Percentiles rank a stretch among this genome's conserved stretches.
phyloP scores from a whole-genome alignment of 2,797 vertebrate species.

The Centroberyx gerrardi region DNA sequence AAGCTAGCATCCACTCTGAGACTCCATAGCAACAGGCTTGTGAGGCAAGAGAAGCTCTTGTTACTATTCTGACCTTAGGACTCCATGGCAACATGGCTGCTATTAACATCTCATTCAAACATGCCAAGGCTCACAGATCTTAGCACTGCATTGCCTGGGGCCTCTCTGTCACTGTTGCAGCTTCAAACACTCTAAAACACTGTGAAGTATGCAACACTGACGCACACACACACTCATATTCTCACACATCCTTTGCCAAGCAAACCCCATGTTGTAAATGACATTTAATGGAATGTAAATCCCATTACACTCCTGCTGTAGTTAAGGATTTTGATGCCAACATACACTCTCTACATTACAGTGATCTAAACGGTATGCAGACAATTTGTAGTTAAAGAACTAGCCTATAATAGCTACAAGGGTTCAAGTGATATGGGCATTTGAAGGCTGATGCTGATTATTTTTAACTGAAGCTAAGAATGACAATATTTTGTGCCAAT shows the following conservation, averaged over 20 bases:
- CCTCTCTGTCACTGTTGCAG: constrained; percentile 17
- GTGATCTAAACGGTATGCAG: neutral
- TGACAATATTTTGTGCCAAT: no score
- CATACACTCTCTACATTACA: no score
- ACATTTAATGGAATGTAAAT: constrained; percentile 25
- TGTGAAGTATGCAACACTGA: constrained; percentile 18
- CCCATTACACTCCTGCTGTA: constrained; percentile 14
- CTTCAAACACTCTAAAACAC: constrained; percentile 13
- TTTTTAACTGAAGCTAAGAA: no score
- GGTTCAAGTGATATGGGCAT: no score
- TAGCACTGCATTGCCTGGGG: neutral
- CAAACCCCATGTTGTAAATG: neutral
- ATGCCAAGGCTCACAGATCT: constrained; percentile 29
- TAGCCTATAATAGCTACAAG: neutral
- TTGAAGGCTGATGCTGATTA: no score
- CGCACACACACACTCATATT: neutral
- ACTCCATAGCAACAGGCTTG: constrained; percentile 22
- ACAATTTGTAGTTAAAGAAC: neutral
- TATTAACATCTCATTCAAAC: constrained; percentile 51
- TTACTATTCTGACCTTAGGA: constrained; percentile 41
- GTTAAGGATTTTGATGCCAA: neutral
- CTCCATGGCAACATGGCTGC: constrained; percentile 32
- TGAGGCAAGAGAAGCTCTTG: constrained; percentile 18
- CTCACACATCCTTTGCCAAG: neutral
- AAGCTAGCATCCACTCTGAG: neutral